Evolutionary conservation across 2,797 vertebrate genomes (phyloP).

Genomic region (Gambusia yucatana): DNA sequence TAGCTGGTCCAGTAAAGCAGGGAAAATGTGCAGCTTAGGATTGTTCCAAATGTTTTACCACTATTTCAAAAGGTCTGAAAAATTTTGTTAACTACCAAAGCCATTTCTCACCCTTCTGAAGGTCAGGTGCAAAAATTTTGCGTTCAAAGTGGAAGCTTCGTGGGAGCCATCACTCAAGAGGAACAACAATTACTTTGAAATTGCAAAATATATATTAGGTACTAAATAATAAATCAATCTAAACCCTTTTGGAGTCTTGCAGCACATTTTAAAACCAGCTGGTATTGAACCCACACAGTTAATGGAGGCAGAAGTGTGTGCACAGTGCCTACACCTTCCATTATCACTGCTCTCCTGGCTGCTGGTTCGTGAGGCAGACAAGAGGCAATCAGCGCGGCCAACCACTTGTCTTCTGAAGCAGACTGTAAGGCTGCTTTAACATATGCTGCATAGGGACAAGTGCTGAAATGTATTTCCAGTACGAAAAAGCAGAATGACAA

Average conservation of each 20-base stretch:
- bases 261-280: conserved; percentile 34
- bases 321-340: conserved; percentile 59
- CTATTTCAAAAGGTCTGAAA: not conserved
- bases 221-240: conserved; percentile 24
- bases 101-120: not conserved
- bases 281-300: conserved; percentile 34
- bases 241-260: conserved; percentile 8
- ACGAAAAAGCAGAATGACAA: not conserved
- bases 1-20: not conserved
- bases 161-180: not conserved
- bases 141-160: not conserved
- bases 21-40: not conserved
- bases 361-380: conserved; percentile 49
- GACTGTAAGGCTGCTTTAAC: conserved; percentile 8
- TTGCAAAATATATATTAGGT: conserved; percentile 6
- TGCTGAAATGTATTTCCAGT: not conserved
- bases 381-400: conserved; percentile 64
- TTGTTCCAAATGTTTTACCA: not conserved
- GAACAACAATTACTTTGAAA: conserved; percentile 3
- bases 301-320: conserved; percentile 42
- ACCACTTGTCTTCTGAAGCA: conserved; percentile 65
- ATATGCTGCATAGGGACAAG: not conserved
- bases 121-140: not conserved
- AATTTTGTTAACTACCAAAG: not conserved
- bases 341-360: conserved; percentile 50